A percentile compares a stretch with the other conserved stretches of the same genome.
These are phyloP conservation scores for Eugnorisma glareosa DNA, from an alignment of 2,888 invertebrate species.

Conservation along the genomic window DNA sequence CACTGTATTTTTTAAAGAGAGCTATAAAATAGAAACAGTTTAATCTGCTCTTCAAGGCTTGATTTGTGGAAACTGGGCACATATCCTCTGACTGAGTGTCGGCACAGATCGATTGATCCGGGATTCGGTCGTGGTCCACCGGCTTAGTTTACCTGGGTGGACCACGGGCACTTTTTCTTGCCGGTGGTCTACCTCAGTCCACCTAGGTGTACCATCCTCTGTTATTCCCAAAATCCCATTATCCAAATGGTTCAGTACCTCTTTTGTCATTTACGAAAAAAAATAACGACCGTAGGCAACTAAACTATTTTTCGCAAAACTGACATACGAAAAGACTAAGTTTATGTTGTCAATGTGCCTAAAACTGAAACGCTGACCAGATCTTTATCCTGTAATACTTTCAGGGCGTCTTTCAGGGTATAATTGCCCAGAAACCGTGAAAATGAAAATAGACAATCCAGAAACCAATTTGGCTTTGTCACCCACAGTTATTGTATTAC, in stretches of 20 bases:
- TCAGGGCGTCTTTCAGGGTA: background rate
- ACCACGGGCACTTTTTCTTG: too few relatives aligned
- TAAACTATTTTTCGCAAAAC: background rate
- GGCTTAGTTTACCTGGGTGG: too few relatives aligned
- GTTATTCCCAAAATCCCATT: background rate
- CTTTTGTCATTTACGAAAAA: background rate
- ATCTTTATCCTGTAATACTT: background rate
- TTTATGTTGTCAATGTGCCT: constrained; percentile 13
- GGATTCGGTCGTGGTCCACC: too few relatives aligned
- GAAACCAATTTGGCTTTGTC: constrained; percentile 22
- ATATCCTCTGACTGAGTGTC: background rate
- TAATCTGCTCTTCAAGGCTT: background rate
- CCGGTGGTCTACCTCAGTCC: too few relatives aligned
- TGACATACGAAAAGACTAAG: background rate
- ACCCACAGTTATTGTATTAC: background rate
- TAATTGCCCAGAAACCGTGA: constrained; percentile 3
- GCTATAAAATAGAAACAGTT: background rate
- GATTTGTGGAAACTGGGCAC: background rate
- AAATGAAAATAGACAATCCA: constrained; percentile 26
- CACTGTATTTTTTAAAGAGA: too few relatives aligned
- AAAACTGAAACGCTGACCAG: background rate
- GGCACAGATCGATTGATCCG: background rate
- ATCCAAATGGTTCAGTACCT: background rate
- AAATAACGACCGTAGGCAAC: background rate
- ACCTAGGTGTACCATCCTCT: too few relatives aligned